Base-by-base conservation (phyloP, 30 jellyfish, hydroid and myxozoan genomes). In the Turritopsis rubra region DNA sequence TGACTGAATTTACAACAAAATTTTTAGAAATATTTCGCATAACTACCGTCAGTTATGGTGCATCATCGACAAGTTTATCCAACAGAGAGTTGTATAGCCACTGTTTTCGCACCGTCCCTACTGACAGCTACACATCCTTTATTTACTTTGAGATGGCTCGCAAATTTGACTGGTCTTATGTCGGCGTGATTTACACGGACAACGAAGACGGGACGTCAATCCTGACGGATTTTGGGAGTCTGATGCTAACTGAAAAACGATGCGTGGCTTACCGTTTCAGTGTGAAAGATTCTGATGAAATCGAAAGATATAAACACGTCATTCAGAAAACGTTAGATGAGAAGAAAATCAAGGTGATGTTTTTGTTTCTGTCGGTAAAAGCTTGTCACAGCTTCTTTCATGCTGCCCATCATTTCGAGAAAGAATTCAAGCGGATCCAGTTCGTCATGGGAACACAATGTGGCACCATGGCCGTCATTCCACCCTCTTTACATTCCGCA, bases 91-190 rank as follows among this genome's bases (percentile, higher is more conserved):
- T 86, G 41, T 74, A 30, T 21, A 90, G 72, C 21, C 77, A 79
- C 31, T 86, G 81, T 73, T 86, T 91, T 83, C 88, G 86, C 52
- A 91, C 97, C 16, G 86, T 85, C 7, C 97, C 97, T 1, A 76
- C 85, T 21, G 92, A 86, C 29, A 24, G 21, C 18, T 4, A 1
- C 18, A 66, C 86, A 79, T 80, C 70, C 1, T 86, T 83, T 25
- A 88, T 83, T 0, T 82, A 77, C 66, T 53, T 85, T 23, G 88
- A 83, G 41, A 25, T 90, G 16, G 92, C 97, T 9, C 20, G n/a
- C 28, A 65, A 29, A 76, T 82, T 78, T 31, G 83, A 86, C 82
- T 90, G 97, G 97, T 77, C 85, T 73, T 85, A 60, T 28, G 82
- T 86, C 41, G 92, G 85, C 29, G 87, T 90, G 22, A 79, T 90